phyloP scores from a whole-genome alignment of 2,888 invertebrate genomes.

The Macropis europaea region DNA sequence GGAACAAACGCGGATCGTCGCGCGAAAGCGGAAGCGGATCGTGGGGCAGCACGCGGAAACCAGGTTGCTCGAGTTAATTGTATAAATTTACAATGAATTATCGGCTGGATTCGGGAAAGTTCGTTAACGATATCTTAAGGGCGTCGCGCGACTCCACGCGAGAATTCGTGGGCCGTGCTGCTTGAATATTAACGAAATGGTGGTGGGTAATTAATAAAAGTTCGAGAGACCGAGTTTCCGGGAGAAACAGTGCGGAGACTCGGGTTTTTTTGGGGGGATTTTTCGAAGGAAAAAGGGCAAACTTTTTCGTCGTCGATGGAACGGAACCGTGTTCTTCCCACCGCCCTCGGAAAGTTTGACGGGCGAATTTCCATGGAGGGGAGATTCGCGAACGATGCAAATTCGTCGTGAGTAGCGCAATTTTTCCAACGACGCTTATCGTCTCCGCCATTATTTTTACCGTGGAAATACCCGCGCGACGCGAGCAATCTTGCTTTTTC shows the following conservation, averaged over 20 bases:
- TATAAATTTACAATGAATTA: constrained; percentile 77
- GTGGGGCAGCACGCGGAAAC: constrained; percentile 34
- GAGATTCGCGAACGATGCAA: not conserved
- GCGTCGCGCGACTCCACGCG: not conserved
- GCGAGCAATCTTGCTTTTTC: too few relatives aligned
- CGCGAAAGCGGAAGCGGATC: constrained; percentile 25
- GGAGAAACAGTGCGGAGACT: not conserved
- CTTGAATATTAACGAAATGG: constrained; percentile 3
- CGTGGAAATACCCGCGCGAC: not conserved
- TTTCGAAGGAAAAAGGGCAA: not conserved
- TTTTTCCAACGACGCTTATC: constrained; percentile 7
- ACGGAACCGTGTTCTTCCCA: not conserved
- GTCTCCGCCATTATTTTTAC: constrained; percentile 1
- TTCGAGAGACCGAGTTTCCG: not conserved
- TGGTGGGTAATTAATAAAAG: constrained; percentile 6
- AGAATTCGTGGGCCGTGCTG: not conserved
- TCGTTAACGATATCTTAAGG: constrained; percentile 33
- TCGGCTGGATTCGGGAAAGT: constrained; percentile 45
- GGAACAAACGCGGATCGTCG: constrained; percentile 39
- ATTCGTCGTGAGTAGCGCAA: constrained; percentile 1
- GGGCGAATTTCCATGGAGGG: not conserved
- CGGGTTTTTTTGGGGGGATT: not conserved
- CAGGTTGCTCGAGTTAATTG: constrained; percentile 68
- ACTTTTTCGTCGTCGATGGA: not conserved
- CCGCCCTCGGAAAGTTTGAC: not conserved